phyloP scores from a whole-genome alignment of 2,888 invertebrate species.

The Arctia plantaginis region DNA sequence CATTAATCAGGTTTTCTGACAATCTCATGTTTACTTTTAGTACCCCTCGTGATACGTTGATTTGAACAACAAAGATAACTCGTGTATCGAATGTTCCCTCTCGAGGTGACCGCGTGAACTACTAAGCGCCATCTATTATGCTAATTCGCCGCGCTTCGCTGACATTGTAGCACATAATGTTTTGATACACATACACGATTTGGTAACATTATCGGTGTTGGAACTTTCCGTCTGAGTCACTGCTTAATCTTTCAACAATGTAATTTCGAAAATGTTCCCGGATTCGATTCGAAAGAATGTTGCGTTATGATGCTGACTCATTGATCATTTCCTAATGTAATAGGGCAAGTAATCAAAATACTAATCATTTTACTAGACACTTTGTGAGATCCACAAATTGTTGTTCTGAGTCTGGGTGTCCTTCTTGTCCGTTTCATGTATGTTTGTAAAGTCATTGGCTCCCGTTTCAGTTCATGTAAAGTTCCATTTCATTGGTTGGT shows the following conservation, averaged over 20 bases:
- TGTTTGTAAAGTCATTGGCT: too few species aligned
- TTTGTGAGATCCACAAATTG: too few species aligned
- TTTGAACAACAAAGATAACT: background rate
- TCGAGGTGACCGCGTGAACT: background rate
- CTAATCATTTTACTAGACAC: too few species aligned
- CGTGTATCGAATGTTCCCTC: background rate
- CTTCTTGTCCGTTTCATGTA: too few species aligned
- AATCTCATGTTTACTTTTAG: background rate
- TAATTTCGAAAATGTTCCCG: background rate
- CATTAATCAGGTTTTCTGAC: background rate
- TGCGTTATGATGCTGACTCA: conserved; percentile 3
- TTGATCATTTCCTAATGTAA: background rate
- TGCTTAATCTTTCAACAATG: background rate
- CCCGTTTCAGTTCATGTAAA: too few species aligned
- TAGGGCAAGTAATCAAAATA: background rate
- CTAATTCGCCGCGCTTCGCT: background rate
- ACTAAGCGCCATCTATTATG: background rate
- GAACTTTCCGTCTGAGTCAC: background rate
- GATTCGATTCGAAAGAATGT: background rate
- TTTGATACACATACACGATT: background rate
- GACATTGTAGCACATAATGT: background rate
- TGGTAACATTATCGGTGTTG: background rate
- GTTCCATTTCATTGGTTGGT: too few species aligned
- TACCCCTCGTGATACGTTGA: background rate
- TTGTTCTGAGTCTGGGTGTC: too few species aligned